phyloP scores from a whole-genome alignment of 2,113 vertebrate species.

The Boleophthalmus pectinirostris region DNA sequence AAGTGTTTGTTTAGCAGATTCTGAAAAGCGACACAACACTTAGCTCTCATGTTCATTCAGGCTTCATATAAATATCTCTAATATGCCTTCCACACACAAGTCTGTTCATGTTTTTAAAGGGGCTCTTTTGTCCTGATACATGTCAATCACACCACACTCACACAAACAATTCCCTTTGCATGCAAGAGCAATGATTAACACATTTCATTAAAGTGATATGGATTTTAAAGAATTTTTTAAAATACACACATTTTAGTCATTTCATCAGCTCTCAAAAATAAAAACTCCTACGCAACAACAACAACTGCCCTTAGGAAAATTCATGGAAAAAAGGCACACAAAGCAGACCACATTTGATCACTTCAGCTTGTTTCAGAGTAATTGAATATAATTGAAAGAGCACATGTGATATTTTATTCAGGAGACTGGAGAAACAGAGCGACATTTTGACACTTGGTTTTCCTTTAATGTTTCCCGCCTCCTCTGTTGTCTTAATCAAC shows the following conservation, averaged over 20 bases:
- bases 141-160: constrained; percentile 26
- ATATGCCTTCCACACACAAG: constrained; percentile 5
- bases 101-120: constrained; percentile 11
- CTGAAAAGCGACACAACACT: not conserved
- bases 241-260: constrained; percentile 37
- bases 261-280: constrained; percentile 51
- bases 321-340: constrained; percentile 30
- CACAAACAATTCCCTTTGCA: not conserved
- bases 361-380: constrained; percentile 34
- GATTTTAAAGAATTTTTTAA: constrained; percentile 14
- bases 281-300: constrained; percentile 26
- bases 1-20: not conserved
- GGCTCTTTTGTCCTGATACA: constrained; percentile 22
- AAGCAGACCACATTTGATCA: constrained; percentile 40
- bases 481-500: constrained; percentile 8
- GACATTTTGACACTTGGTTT: constrained; percentile 11
- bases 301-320: constrained; percentile 38
- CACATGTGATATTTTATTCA: constrained; percentile 39
- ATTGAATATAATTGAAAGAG: constrained; percentile 51
- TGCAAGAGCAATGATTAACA: constrained; percentile 31
- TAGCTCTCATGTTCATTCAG: not conserved
- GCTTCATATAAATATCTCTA: not conserved
- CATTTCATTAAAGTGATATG: constrained; percentile 21
- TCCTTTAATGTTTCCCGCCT: constrained; percentile 10
- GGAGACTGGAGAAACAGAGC: constrained; percentile 3